Base-by-base conservation (phyloP, 2,888 invertebrate species). In the Asteroscopus sphinx region DNA sequence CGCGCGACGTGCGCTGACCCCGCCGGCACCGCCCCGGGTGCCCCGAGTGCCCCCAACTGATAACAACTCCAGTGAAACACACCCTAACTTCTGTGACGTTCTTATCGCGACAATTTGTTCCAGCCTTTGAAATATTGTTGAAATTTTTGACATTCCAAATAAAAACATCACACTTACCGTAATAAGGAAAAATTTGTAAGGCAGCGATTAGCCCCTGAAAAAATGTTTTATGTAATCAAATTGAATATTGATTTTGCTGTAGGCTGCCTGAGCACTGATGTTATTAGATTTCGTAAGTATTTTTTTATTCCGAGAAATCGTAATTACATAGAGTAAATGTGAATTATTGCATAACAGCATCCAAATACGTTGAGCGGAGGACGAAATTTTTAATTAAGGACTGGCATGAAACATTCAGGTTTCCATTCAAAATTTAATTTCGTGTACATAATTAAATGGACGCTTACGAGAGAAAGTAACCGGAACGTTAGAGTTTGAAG, bases 51-150 rank as follows among this genome's bases (percentile, higher is more conserved):
- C 74, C 72, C 28, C 66, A 88, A 90, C 90, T 89, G 91, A 91
- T 91, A 91, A 84, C 86, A 90, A 91, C 88, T 91, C 86, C 83
- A 88, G 83, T 89, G 89, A 87, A 90, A 88, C 86, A 88, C 85
- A 82, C 82, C 79, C 79, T 76, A 84, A 89, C 85, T 89, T 84
- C 79, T 79, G 78, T 75, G 78, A 79, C 81, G 66, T 67, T 76
- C 84, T 88, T 89, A 89, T 89, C 89, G 83, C 44, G 56, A 74
- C 84, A 90, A 88, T 88, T 90, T 86, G 83, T 85, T 83, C 81
- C 76, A 77, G 72, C 56, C 79, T 86, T 83, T 87, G 89, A 89
- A 91, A 90, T 90, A 90, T 89, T 84, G 83, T 82, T 68, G 78
- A 79, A 84, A 88, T 87, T 90, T 81, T 88, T 88, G 86, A 85